These are phyloP conservation scores for Thamnophis sirtalis DNA, from an alignment of 2,113 vertebrate genomes.

Conservation along the genomic window DNA sequence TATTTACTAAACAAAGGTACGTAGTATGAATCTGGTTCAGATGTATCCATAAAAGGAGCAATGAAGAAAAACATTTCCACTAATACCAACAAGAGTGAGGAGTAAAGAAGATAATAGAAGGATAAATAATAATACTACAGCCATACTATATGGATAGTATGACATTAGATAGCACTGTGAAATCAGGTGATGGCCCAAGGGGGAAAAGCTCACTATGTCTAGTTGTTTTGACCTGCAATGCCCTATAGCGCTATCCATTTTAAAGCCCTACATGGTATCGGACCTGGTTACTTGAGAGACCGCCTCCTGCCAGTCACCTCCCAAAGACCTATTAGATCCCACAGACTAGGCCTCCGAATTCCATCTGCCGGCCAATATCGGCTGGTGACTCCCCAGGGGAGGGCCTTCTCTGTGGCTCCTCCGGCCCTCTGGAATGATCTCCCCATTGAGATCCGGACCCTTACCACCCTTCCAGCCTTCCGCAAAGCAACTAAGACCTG, in stretches of 20 bases:
- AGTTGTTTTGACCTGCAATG: background rate
- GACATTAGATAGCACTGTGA: background rate
- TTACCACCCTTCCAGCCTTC: too few species aligned
- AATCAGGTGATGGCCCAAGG: background rate
- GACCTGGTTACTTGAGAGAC: too few species aligned
- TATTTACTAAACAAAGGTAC: background rate
- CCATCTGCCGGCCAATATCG: too few species aligned
- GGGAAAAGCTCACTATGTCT: background rate
- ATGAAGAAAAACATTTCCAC: background rate
- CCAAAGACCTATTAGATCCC: too few species aligned
- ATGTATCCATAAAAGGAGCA: background rate
- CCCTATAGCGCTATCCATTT: background rate
- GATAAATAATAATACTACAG: background rate
- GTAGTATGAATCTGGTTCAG: background rate
- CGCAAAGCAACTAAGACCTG: too few species aligned
- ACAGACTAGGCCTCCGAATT: too few species aligned
- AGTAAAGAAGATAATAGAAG: background rate
- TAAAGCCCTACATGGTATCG: too few species aligned
- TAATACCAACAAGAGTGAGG: background rate
- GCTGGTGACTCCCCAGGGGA: too few species aligned
- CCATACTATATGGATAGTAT: background rate
- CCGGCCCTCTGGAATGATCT: too few species aligned
- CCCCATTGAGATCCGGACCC: too few species aligned
- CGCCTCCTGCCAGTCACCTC: too few species aligned
- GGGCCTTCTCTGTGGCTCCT: too few species aligned